Conservation (phyloP, 37 sponge, comb jelly and placozoan genomes). For the Crambe crambe region DNA sequence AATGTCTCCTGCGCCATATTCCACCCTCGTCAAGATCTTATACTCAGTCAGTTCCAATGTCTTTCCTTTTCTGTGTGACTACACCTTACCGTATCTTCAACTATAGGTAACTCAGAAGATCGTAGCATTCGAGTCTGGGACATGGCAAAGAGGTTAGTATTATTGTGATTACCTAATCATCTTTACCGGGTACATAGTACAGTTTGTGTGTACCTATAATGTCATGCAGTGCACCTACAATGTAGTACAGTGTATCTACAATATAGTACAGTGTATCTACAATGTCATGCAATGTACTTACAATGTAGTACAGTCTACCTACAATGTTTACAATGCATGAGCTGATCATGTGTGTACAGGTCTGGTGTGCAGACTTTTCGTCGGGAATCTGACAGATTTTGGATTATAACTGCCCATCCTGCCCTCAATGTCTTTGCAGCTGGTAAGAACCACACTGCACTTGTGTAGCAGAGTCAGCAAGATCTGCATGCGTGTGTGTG, state of each 20-base stretch:
- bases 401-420: conserved; percentile 92
- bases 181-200: no score
- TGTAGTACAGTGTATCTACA: not conserved
- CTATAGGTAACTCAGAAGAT: conserved; percentile 85
- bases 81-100: not conserved
- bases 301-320: not conserved
- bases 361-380: conserved; percentile 90
- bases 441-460: no score
- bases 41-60: conserved; percentile 81
- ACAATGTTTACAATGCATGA: no score
- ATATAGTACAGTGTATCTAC: no score
- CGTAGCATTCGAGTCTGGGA: conserved; percentile 90
- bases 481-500: not conserved
- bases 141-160: conserved; percentile 73
- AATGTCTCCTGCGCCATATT: conserved; percentile 95
- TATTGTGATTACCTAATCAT: no score
- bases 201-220: no score
- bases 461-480: no score
- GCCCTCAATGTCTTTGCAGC: conserved; percentile 97
- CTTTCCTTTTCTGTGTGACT: not conserved
- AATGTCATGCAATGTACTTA: no score
- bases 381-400: conserved; percentile 93
- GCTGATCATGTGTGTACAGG: no score
- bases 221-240: no score
- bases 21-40: conserved; percentile 95